These are phyloP conservation scores for Sciurus vulgaris DNA, from an alignment of 2,797 vertebrate species.

Conservation along the genomic window DNA sequence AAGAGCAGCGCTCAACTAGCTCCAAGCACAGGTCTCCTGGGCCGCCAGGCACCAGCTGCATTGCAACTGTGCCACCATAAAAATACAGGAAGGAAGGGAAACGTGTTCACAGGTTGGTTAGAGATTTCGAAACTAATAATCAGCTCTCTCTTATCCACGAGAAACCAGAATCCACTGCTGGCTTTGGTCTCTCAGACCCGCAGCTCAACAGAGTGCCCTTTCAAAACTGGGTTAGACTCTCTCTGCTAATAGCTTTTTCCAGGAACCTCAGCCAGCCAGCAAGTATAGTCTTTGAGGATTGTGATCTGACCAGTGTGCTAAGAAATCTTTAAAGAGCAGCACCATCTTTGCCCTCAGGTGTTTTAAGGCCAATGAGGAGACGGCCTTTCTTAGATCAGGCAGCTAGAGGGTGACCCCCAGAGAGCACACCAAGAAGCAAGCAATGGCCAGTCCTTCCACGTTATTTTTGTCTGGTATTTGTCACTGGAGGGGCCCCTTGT, in stretches of 20 bases:
- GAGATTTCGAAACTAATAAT: conserved; percentile 67
- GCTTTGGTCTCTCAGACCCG: background rate
- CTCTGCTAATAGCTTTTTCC: conserved; percentile 45
- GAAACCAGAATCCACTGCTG: conserved; percentile 22
- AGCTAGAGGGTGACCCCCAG: background rate
- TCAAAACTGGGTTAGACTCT: background rate
- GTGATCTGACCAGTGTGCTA: background rate
- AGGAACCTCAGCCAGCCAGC: conserved; percentile 18
- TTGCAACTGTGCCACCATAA: background rate
- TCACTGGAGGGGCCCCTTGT: background rate
- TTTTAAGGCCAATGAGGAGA: background rate
- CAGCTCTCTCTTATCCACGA: conserved; percentile 56
- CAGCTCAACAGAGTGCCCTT: conserved; percentile 48
- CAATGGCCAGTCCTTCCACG: background rate
- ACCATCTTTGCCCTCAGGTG: background rate
- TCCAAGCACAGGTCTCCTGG: background rate
- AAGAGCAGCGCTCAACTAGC: background rate
- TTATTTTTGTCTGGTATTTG: background rate
- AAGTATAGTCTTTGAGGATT: conserved; percentile 5
- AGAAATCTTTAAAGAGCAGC: background rate
- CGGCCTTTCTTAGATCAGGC: background rate
- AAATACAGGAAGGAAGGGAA: conserved; percentile 72
- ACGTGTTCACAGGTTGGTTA: conserved; percentile 65
- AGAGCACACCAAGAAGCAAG: background rate
- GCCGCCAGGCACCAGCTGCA: background rate